Conservation (phyloP, 1,140 invertebrate genomes). For the Lordiphosa collinella region DNA sequence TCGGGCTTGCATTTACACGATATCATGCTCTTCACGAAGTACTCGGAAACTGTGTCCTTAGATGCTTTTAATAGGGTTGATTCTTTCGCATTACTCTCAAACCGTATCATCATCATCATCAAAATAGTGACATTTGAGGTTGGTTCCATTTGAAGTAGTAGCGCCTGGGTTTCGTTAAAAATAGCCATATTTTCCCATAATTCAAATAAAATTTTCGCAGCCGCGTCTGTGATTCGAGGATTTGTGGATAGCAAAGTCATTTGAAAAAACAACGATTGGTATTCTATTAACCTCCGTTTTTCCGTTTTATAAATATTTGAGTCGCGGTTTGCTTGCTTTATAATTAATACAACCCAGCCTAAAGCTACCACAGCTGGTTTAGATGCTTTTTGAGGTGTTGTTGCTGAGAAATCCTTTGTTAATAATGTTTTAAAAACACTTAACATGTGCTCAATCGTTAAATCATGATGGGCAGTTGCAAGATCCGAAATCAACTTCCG, state of each 20-base stretch:
- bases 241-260: conserved; percentile 45
- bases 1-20: conserved; percentile 89
- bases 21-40: conserved; percentile 90
- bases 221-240: conserved; percentile 50
- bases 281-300: conserved; percentile 58
- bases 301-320: conserved; percentile 65
- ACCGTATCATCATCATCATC: conserved; percentile 49
- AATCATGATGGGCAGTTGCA: conserved; percentile 84
- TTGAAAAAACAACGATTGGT: conserved; percentile 62
- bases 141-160: conserved; percentile 58
- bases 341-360: conserved; percentile 53
- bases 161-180: conserved; percentile 36
- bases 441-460: conserved; percentile 85
- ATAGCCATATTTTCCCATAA: conserved; percentile 59
- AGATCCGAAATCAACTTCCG: conserved; percentile 85
- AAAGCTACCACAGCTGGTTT: conserved; percentile 60
- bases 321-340: conserved; percentile 42
- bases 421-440: conserved; percentile 83
- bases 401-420: conserved; percentile 84
- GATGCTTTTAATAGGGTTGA: conserved; percentile 76
- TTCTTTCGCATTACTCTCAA: conserved; percentile 22
- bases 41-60: conserved; percentile 83
- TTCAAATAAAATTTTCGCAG: conserved; percentile 65
- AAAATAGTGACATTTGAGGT: conserved; percentile 49
- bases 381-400: conserved; percentile 84